A percentile compares a stretch with the other conserved stretches of the same genome.
phyloP scores from a whole-genome alignment of 2,888 invertebrate species.

The Zaprionus bogoriensis region DNA sequence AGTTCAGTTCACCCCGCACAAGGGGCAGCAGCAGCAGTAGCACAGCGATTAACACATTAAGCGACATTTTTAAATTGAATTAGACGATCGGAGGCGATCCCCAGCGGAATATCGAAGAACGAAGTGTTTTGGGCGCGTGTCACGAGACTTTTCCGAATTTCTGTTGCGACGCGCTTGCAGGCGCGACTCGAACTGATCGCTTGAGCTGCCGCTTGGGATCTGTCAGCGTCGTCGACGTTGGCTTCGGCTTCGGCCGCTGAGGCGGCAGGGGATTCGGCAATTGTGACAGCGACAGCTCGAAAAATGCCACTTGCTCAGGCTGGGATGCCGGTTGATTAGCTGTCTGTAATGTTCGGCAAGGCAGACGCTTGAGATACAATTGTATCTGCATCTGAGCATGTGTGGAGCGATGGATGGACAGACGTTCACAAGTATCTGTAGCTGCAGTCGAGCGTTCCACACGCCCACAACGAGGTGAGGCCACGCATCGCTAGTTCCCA shows the following conservation, averaged over 20 bases:
- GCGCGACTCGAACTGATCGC: conserved; percentile 59
- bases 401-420: conserved; percentile 48
- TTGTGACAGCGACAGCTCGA: conserved; percentile 47
- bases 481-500: conserved; percentile 65
- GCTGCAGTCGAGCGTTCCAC: conserved; percentile 43
- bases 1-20: conserved; percentile 55
- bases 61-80: conserved; percentile 54
- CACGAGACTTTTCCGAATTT: conserved; percentile 4
- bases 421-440: too few species aligned
- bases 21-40: conserved; percentile 16
- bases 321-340: conserved; percentile 70
- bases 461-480: too few species aligned
- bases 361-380: conserved; percentile 23
- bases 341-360: conserved; percentile 63
- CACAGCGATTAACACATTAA: conserved; percentile 33
- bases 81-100: conserved; percentile 22
- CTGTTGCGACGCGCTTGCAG: conserved; percentile 33
- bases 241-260: conserved; percentile 9
- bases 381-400: not conserved
- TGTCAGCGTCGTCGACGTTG: conserved; percentile 14
- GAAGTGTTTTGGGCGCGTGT: conserved; percentile 44
- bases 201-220: conserved; percentile 58
- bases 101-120: conserved; percentile 22
- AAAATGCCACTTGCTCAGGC: conserved; percentile 59
- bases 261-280: conserved; percentile 33